Percentiles rank a stretch among this genome's conserved stretches.
phyloP scores from a whole-genome alignment of 2,888 invertebrate species.

The Tanypteryx hageni region DNA sequence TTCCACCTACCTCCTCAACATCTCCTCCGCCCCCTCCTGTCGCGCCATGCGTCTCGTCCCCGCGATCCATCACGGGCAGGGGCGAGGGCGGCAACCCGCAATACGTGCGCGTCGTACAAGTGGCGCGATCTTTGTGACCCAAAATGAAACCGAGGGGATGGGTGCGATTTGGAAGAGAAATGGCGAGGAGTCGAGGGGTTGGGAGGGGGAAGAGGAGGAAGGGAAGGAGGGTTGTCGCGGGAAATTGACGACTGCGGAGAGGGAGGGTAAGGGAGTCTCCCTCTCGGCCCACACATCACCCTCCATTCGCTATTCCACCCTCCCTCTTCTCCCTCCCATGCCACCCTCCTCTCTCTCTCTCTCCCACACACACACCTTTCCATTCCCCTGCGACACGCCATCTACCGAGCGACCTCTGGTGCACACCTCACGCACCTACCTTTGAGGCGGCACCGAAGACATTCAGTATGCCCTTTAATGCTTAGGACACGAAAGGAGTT shows the following conservation, averaged over 20 bases:
- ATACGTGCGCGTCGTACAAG: conserved; percentile 59
- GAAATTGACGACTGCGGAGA: not conserved
- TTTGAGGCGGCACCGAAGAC: not conserved
- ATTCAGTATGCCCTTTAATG: not conserved
- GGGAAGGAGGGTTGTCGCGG: not conserved
- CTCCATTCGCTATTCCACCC: not conserved
- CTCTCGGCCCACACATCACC: not conserved
- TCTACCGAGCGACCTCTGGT: not conserved
- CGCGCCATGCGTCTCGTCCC: not conserved
- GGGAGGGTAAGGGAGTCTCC: not conserved
- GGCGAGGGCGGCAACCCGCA: conserved; percentile 26
- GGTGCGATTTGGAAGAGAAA: not conserved
- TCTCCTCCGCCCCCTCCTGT: not conserved
- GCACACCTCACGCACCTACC: not conserved
- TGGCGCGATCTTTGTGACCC: conserved; percentile 60
- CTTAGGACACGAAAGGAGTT: not conserved
- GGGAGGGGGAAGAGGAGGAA: not conserved
- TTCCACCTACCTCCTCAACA: not conserved
- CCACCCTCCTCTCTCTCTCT: not conserved
- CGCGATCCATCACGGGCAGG: conserved; percentile 46
- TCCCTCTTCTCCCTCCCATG: not conserved
- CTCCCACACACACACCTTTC: not conserved
- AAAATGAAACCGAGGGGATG: not conserved
- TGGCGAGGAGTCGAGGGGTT: not conserved
- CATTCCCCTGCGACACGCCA: not conserved